Evolutionary conservation across 2,797 vertebrate species (phyloP).

Genomic region (Scyliorhinus canicula): DNA sequence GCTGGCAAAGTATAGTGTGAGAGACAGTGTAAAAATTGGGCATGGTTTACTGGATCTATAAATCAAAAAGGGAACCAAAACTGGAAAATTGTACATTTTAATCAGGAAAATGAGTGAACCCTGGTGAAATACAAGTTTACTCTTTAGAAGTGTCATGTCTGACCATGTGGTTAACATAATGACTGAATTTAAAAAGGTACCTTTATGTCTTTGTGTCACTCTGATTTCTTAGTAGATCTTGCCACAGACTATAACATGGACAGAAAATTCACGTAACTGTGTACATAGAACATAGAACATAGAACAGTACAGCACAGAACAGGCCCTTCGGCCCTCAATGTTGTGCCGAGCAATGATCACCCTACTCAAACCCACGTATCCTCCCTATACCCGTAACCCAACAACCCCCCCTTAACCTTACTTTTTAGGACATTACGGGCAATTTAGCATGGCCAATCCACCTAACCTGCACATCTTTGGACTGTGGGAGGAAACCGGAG

Average conservation of each 20-base stretch:
- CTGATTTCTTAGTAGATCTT: not conserved
- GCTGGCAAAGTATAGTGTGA: not conserved
- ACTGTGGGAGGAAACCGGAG: too few species aligned
- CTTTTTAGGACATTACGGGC: too few species aligned
- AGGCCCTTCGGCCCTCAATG: too few species aligned
- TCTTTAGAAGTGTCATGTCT: not conserved
- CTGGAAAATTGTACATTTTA: not conserved
- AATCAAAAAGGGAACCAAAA: not conserved
- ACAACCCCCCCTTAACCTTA: too few species aligned
- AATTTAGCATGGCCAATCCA: too few species aligned
- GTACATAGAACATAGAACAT: too few species aligned
- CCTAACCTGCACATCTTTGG: too few species aligned
- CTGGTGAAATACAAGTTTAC: not conserved
- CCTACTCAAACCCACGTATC: too few species aligned
- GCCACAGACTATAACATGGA: not conserved
- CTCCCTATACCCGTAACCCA: too few species aligned
- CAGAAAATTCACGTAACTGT: not conserved
- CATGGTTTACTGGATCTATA: not conserved
- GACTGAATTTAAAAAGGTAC: not conserved
- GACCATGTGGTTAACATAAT: not conserved
- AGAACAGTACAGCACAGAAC: too few species aligned
- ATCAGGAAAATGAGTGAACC: not conserved
- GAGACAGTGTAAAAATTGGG: not conserved
- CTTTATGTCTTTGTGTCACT: not conserved
- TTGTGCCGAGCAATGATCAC: too few species aligned